phyloP scores from a whole-genome alignment of 2,113 vertebrate species.

The Ammodramus savannarum region DNA sequence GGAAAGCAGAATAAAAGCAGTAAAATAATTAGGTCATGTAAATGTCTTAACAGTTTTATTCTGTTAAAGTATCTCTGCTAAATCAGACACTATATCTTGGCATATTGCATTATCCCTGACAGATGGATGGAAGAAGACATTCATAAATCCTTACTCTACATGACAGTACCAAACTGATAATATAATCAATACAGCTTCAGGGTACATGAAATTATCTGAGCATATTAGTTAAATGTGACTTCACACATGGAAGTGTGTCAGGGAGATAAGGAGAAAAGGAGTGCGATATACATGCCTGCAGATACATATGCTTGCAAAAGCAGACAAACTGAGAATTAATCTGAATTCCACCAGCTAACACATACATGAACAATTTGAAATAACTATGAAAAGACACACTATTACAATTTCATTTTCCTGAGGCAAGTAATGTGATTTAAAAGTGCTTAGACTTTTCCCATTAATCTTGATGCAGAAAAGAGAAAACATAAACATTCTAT shows the following conservation, averaged over 20 bases:
- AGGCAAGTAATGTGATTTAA: neutral
- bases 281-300: neutral
- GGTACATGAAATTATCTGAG: neutral
- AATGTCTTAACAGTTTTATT: neutral
- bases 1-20: neutral
- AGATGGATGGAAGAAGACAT: neutral
- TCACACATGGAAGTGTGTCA: neutral
- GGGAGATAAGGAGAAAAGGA: neutral
- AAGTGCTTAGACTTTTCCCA: constrained; percentile 5
- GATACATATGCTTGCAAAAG: neutral
- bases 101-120: neutral
- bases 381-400: constrained; percentile 10
- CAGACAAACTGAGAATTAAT: constrained; percentile 19
- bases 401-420: constrained; percentile 43
- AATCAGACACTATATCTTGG: neutral
- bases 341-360: constrained; percentile 1
- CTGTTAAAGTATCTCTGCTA: neutral
- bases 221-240: constrained; percentile 7
- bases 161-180: neutral
- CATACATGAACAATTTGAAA: neutral
- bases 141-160: neutral
- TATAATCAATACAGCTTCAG: neutral
- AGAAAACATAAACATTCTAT: neutral
- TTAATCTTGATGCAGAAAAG: constrained; percentile 9
- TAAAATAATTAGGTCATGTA: neutral